phyloP scores from a whole-genome alignment of 2,888 invertebrate species.

The Diabrotica balteata region DNA sequence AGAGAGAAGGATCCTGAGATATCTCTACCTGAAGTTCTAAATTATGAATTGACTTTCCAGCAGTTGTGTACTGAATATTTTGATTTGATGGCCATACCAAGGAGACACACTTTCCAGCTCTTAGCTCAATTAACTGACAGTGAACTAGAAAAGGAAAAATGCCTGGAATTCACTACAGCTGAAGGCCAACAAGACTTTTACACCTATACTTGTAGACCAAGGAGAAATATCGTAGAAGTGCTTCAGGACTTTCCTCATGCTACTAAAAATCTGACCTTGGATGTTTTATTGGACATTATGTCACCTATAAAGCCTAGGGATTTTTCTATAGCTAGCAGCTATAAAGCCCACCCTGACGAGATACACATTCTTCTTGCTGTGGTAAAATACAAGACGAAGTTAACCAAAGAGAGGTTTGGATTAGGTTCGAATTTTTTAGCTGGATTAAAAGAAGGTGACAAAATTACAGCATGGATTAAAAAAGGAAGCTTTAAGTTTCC shows the following conservation, averaged over 20 bases:
- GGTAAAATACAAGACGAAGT: slow-evolving; percentile 84
- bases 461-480: slow-evolving; percentile 73
- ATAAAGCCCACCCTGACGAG: slow-evolving; percentile 59
- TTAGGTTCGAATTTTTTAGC: slow-evolving; percentile 94
- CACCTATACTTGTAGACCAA: slow-evolving; percentile 87
- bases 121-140: slow-evolving; percentile 80
- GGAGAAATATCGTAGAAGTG: slow-evolving; percentile 87
- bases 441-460: slow-evolving; percentile 63
- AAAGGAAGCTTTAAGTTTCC: slow-evolving; percentile 83
- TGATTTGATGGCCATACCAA: slow-evolving; percentile 84
- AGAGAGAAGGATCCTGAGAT: slow-evolving; percentile 69
- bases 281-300: slow-evolving; percentile 87
- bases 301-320: slow-evolving; percentile 85
- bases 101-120: slow-evolving; percentile 85
- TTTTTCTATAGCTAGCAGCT: slow-evolving; percentile 92
- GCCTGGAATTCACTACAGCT: slow-evolving; percentile 75
- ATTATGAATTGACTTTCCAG: slow-evolving; percentile 68
- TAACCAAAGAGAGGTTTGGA: slow-evolving; percentile 81
- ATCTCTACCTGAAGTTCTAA: slow-evolving; percentile 72
- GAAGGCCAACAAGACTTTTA: slow-evolving; percentile 90
- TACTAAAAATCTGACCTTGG: slow-evolving; percentile 72
- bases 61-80: slow-evolving; percentile 84
- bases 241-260: slow-evolving; percentile 91
- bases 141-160: slow-evolving; percentile 84
- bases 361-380: slow-evolving; percentile 87